Evolutionary conservation across 92 coral and sea anemone species (phyloP).

Genomic region (Hydrozoanthus gracilis): DNA sequence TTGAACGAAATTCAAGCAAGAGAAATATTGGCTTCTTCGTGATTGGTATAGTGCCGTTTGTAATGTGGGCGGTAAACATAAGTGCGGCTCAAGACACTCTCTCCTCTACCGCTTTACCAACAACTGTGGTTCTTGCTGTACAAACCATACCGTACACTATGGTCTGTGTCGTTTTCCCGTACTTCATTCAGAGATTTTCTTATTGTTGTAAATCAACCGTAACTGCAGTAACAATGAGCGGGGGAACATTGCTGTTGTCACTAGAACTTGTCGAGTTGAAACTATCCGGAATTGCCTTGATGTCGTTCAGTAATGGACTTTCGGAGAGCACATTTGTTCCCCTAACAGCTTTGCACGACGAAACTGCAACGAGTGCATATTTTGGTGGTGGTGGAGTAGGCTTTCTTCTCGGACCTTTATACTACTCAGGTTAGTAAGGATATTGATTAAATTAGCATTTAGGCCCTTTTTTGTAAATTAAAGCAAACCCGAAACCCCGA

Average conservation of each 20-base stretch:
- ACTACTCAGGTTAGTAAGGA: conserved; percentile 71
- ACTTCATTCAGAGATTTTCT: conserved; percentile 50
- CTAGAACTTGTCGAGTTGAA: conserved; percentile 42
- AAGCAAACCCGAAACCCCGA: too few species aligned
- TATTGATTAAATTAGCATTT: too few species aligned
- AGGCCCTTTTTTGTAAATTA: too few species aligned
- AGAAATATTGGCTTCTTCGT: background rate
- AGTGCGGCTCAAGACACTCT: conserved; percentile 78
- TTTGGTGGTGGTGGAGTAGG: conserved; percentile 73
- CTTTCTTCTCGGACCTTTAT: conserved; percentile 63
- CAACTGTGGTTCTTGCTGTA: conserved; percentile 59
- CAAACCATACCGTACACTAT: conserved; percentile 65
- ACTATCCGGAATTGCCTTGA: conserved; percentile 58
- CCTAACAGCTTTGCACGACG: conserved; percentile 68
- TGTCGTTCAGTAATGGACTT: conserved; percentile 63
- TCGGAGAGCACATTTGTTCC: conserved; percentile 71
- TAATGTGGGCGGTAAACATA: conserved; percentile 55
- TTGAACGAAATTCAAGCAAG: too few species aligned
- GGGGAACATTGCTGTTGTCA: conserved; percentile 59
- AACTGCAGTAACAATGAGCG: conserved; percentile 29
- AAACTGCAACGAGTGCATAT: conserved; percentile 63
- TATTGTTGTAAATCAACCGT: conserved; percentile 28
- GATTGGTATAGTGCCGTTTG: conserved; percentile 48
- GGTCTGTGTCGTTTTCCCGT: conserved; percentile 53
- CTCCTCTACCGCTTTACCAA: conserved; percentile 65